phyloP scores from a whole-genome alignment of 2,888 invertebrate species.

The Conchocele bisecta region DNA sequence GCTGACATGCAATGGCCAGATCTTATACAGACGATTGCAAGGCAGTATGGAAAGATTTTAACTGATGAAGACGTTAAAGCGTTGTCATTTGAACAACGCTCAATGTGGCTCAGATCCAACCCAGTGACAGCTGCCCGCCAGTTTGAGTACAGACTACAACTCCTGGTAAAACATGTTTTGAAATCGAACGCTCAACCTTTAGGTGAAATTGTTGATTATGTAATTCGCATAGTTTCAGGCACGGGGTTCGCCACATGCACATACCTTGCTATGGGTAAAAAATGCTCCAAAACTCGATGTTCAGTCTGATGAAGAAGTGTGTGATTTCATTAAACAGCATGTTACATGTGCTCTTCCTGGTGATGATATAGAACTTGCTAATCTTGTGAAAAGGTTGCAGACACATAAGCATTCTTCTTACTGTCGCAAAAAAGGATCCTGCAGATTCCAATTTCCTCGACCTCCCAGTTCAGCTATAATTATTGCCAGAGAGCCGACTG shows the following conservation, averaged over 20 bases:
- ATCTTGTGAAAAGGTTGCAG: conserved; percentile 6
- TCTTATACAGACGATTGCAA: not conserved
- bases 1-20: conserved; percentile 9
- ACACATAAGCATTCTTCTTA: conserved; percentile 8
- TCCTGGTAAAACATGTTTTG: not conserved
- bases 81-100: not conserved
- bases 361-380: conserved; percentile 2
- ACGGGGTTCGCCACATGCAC: conserved; percentile 5
- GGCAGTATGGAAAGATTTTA: not conserved
- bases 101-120: not conserved
- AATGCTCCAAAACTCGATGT: conserved; percentile 3
- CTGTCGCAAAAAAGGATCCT: not conserved
- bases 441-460: too few species aligned
- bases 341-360: not conserved
- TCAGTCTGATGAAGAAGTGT: not conserved
- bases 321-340: conserved; percentile 2
- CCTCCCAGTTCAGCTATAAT: too few species aligned
- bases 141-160: conserved; percentile 13
- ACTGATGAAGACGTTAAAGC: not conserved
- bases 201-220: not conserved
- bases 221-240: conserved; percentile 3
- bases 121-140: conserved; percentile 6
- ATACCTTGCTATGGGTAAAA: conserved; percentile 5
- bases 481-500: too few species aligned
- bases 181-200: not conserved